Conservation (phyloP, 2,888 invertebrate genomes). For the Synergus japonicus region DNA sequence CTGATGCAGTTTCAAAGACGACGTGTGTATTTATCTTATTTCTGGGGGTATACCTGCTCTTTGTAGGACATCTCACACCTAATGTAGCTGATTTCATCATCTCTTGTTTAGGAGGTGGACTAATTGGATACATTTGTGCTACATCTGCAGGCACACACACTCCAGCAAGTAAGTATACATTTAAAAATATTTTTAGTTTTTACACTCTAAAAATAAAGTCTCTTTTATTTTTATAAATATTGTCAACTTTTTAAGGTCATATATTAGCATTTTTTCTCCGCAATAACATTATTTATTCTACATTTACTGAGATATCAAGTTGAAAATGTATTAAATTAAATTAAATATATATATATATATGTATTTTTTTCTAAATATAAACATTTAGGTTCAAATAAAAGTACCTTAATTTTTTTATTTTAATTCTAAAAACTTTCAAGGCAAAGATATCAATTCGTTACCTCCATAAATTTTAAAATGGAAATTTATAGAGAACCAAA, state of each 20-base stretch:
- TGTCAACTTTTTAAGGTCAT: no score
- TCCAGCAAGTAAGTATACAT: conserved; percentile 55
- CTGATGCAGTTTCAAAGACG: conserved; percentile 63
- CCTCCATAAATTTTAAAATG: conserved; percentile 33
- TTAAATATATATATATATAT: no score
- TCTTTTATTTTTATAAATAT: background rate
- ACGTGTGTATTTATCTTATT: conserved; percentile 80
- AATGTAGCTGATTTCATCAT: conserved; percentile 82
- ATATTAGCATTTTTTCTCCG: no score
- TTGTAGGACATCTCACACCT: conserved; percentile 83
- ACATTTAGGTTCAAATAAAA: background rate
- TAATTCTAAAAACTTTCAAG: no score
- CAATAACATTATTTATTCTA: no score
- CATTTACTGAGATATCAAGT: no score
- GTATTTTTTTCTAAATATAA: background rate
- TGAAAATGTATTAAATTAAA: no score
- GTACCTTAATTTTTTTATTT: no score
- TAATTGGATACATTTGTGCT: conserved; percentile 79
- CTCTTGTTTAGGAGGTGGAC: conserved; percentile 80
- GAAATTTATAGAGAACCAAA: no score
- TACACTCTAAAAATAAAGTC: background rate
- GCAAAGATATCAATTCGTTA: no score
- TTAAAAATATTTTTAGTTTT: background rate
- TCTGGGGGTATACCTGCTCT: conserved; percentile 82
- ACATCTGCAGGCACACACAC: conserved; percentile 43